Evolutionary conservation across 2,113 vertebrate genomes (phyloP).

Genomic region (Rhabdornis inornatus): DNA sequence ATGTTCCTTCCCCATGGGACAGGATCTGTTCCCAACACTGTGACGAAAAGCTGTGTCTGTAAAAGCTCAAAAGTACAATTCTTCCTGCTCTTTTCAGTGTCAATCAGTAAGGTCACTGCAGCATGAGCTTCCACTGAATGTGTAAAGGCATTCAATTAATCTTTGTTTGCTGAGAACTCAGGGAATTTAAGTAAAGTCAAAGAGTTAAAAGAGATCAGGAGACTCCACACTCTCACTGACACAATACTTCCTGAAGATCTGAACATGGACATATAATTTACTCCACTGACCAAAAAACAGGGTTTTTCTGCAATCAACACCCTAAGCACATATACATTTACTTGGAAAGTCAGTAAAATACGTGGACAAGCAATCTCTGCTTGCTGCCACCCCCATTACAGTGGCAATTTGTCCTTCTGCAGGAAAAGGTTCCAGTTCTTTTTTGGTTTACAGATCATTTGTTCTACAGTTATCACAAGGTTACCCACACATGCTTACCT

Average conservation of each 20-base stretch:
- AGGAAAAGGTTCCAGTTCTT: neutral
- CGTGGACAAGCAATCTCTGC: neutral
- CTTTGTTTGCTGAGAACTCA: constrained; percentile 34
- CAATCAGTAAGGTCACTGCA: constrained; percentile 28
- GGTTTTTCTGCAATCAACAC: neutral
- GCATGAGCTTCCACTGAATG: neutral
- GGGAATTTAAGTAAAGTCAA: constrained; percentile 41
- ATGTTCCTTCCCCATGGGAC: neutral
- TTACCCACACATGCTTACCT: neutral
- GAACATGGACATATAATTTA: neutral
- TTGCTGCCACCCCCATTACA: neutral
- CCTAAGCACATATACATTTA: neutral
- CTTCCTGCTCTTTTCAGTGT: neutral
- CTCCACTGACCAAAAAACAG: neutral
- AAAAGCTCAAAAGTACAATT: constrained; percentile 43
- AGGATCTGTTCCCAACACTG: neutral
- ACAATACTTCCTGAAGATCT: neutral
- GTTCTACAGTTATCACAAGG: neutral
- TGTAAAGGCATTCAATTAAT: constrained; percentile 54
- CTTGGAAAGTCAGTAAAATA: neutral
- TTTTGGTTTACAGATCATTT: neutral
- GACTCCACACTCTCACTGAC: neutral
- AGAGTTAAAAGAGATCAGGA: constrained; percentile 30
- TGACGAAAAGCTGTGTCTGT: constrained; percentile 4
- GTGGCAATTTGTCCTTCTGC: neutral